Base-by-base conservation (phyloP, 2,888 invertebrate species). In the Kryphioiulus occultus region DNA sequence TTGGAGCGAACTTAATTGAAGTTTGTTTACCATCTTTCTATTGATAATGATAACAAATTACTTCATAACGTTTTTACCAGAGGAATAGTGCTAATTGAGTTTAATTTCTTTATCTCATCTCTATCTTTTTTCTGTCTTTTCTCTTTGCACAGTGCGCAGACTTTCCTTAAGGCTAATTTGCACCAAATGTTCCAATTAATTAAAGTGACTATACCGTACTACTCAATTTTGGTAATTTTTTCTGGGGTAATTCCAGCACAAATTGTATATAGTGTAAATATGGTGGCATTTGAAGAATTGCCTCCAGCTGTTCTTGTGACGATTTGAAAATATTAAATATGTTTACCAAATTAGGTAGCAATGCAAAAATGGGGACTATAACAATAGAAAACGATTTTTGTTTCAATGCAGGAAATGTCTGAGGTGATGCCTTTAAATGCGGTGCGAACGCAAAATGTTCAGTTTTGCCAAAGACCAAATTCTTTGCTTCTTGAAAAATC, bases 381-480 rank as follows among this genome's bases (percentile, higher is more conserved):
- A 12, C 22, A 44, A 42, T 85, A n/a, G 15, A n/a, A 85, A 85
- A 39, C 1, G 0, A 44, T n/a, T 86, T 86, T 86, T 86, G n/a
- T 59, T 59, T 53, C 53, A n/a, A 42, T 85, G 42, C 30, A 86
- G 86, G 35, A 53, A 86, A 86, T 47, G 12, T 53, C 86, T 19
- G 88, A 88, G 35, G 44, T 84, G 78, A 88, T 85, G 44, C 83
- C 86, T 83, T 88, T 86, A 15, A 88, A 83, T 84, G 86, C 59
- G 30, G 78, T 78, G 39, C 82, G 86, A 82, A 87, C 78, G 35
- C 88, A 87, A 53, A 47, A 30, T 35, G 17, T 88, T 44, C 88
- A 88, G 47, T 84, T 83, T 59, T 88, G 88, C 42, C 88, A 88
- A 83, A 82, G 88, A 87, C 88, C 88, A 22, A 83, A 88, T 32